A percentile compares a stretch with the other conserved stretches of the same genome.
Conservation (phyloP, 92 coral and sea anemone genomes). For the Epizoanthus fatuus region DNA sequence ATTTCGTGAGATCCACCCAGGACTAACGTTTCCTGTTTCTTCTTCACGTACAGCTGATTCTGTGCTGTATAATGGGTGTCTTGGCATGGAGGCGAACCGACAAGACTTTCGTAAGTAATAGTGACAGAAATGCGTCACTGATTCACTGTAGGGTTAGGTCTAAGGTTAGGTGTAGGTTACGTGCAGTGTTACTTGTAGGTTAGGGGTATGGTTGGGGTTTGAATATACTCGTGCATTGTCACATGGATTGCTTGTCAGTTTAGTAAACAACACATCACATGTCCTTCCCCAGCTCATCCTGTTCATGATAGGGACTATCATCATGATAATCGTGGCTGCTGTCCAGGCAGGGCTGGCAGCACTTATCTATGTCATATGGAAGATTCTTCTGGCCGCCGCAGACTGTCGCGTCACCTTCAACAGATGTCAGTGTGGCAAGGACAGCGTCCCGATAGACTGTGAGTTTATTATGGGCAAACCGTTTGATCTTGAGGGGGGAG, state of each 20-base stretch:
- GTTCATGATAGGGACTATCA: slow-evolving; percentile 58
- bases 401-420: slow-evolving; percentile 27
- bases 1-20: too few species aligned
- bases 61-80: slow-evolving; percentile 24
- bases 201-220: too few species aligned
- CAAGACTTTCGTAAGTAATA: slow-evolving; percentile 26
- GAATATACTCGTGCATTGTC: too few species aligned
- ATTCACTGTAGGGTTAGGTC: too few species aligned
- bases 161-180: too few species aligned
- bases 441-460: background rate
- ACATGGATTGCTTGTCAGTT: too few species aligned
- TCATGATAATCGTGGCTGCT: slow-evolving; percentile 42
- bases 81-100: slow-evolving; percentile 35
- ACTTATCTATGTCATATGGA: slow-evolving; percentile 33
- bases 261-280: too few species aligned
- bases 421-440: slow-evolving; percentile 12
- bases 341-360: slow-evolving; percentile 66
- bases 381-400: slow-evolving; percentile 19
- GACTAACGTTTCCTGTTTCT: background rate
- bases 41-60: slow-evolving; percentile 6
- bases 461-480: background rate
- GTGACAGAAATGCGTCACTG: too few species aligned
- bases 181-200: too few species aligned
- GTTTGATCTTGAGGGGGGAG: too few species aligned
- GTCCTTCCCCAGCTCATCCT: slow-evolving; percentile 50